These are phyloP conservation scores for Sebastes kiyomatsui DNA, from an alignment of 2,797 vertebrate genomes.

Conservation along the genomic window DNA sequence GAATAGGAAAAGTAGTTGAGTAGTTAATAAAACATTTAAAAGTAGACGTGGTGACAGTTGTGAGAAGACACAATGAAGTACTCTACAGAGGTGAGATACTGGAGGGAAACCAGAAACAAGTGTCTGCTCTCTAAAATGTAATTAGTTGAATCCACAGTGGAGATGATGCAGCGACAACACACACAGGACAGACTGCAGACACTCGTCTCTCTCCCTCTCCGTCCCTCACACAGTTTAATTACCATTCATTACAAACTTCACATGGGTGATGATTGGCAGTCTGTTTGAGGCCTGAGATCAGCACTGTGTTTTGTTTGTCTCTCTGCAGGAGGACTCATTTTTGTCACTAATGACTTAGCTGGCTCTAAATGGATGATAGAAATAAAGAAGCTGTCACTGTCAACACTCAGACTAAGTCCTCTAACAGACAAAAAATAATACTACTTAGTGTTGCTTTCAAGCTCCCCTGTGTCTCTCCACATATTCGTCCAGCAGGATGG, in stretches of 20 bases:
- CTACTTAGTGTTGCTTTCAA: background rate
- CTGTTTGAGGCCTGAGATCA: conserved; percentile 28
- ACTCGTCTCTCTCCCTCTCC: background rate
- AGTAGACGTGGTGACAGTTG: background rate
- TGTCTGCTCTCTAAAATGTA: background rate
- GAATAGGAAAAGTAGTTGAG: background rate
- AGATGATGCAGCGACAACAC: conserved; percentile 21
- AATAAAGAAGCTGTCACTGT: conserved; percentile 31
- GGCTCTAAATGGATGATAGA: conserved; percentile 28
- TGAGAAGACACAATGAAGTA: background rate
- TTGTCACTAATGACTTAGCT: conserved; percentile 45
- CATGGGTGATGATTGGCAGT: conserved; percentile 34
- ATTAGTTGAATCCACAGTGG: conserved; percentile 1
- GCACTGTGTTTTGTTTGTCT: conserved; percentile 35
- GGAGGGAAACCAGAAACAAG: background rate
- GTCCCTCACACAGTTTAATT: conserved; percentile 25
- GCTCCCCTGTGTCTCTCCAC: background rate
- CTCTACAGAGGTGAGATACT: background rate
- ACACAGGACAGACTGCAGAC: background rate
- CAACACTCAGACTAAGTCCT: background rate
- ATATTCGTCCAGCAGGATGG: background rate
- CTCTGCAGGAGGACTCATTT: conserved; percentile 25
- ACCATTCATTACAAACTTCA: conserved; percentile 21
- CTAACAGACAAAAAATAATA: background rate
- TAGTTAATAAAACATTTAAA: background rate